Percentiles rank a stretch among this genome's conserved stretches.
phyloP scores from a whole-genome alignment of 2,888 invertebrate species.

The Exephanes ischioxanthus region DNA sequence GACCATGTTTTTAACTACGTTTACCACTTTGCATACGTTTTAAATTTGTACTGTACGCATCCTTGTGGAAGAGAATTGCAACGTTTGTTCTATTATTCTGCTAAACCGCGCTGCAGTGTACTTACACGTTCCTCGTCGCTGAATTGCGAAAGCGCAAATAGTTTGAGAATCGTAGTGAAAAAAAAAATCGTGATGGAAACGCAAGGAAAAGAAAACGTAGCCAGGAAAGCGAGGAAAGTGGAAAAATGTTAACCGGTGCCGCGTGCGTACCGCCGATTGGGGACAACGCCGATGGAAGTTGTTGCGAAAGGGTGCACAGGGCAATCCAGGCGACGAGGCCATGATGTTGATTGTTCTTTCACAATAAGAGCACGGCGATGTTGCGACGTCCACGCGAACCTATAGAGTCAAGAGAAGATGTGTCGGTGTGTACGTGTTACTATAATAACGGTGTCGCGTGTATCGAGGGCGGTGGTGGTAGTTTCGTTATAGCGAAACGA shows the following conservation, averaged over 20 bases:
- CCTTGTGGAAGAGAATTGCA: background rate
- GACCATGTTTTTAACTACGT: too few relatives aligned
- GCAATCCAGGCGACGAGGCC: slow-evolving; percentile 28
- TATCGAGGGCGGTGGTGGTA: background rate
- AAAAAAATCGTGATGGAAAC: slow-evolving; percentile 9
- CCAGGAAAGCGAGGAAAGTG: slow-evolving; percentile 12
- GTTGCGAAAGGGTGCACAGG: slow-evolving; percentile 35
- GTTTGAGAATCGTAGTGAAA: slow-evolving; percentile 7
- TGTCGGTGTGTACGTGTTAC: slow-evolving; percentile 45
- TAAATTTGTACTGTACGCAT: background rate
- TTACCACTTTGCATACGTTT: too few relatives aligned
- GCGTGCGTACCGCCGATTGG: slow-evolving; percentile 44
- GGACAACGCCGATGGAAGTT: slow-evolving; percentile 61
- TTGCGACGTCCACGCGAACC: slow-evolving; percentile 48
- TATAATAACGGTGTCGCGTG: slow-evolving; percentile 23
- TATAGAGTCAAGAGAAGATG: slow-evolving; percentile 27
- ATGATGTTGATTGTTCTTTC: slow-evolving; percentile 59
- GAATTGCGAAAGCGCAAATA: slow-evolving; percentile 38
- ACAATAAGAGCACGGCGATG: slow-evolving; percentile 45
- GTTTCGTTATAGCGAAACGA: slow-evolving; percentile 1
- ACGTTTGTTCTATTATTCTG: slow-evolving; percentile 15
- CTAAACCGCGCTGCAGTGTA: background rate
- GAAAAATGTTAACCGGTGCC: slow-evolving; percentile 58
- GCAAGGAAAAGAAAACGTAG: slow-evolving; percentile 30
- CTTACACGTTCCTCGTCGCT: slow-evolving; percentile 16